Evolutionary conservation across 1,140 invertebrate species (phyloP), one percentile per base, ranked within the genome.

Genomic region (Antheraea mylitta): DNA sequence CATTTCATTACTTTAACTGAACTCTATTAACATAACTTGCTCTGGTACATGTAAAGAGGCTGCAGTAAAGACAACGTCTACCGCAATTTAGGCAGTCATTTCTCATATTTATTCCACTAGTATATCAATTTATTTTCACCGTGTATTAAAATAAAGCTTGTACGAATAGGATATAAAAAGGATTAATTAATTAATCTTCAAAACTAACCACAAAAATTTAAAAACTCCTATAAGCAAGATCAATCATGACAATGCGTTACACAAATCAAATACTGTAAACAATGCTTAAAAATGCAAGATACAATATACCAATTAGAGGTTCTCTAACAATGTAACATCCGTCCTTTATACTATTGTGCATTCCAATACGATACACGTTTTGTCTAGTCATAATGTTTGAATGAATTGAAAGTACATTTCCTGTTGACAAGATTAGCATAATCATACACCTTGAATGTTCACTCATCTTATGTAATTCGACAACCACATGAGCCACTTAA

Each of bases 371-470:
- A 13, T 66, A 66, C 38, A 58, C 48, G 30, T 59, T 65, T 69
- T 22, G 13, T 60, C 58, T 36, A 36, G 37, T 64, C 38, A 59
- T 58, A 63, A 63, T 30, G 30, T 63, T 63, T 37, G 61, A 63
- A 63, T 63, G 30, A 63, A 63, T 63, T 63, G 30, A 37, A 36
- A 63, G 37, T 63, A 63, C 30, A 63, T 63, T 66, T 70, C 64
- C 68, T 66, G 68, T 48, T 53, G 45, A 53, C 45, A 6, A n/a
- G 18, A 70, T 70, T 53, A 70, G 16, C 68, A 66, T 66, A 70
- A 70, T 69, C 16, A 45, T 62, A 66, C 66, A 58, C 58, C 13
- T 63, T 37, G 19, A 16, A 37, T 36, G 37, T 63, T 16, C 61
- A 36, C 36, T 63, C 18, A 18, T 16, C 45, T 63, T 30, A 63